Conservation (phyloP, 2,797 vertebrate genomes). For the Enteromius unitaeniatus region DNA sequence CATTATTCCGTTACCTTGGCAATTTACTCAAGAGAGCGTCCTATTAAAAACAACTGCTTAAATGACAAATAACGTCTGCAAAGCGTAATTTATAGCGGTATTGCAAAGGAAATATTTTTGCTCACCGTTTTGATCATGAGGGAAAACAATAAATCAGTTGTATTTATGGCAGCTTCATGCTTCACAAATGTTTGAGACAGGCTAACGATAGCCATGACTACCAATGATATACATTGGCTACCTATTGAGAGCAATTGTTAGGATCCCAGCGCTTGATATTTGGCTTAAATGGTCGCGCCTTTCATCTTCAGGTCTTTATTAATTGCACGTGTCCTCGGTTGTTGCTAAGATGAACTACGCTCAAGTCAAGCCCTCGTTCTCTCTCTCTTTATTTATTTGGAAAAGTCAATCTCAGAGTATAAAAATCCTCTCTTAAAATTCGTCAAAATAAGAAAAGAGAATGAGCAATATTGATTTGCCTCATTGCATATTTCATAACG, state of each 20-base stretch:
- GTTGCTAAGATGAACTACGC: conserved; percentile 51
- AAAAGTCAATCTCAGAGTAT: background rate
- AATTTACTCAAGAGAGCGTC: background rate
- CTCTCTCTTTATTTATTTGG: conserved; percentile 6
- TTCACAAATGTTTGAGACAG: conserved; percentile 33
- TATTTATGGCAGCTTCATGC: conserved; percentile 28
- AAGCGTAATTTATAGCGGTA: conserved; percentile 1
- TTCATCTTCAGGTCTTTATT: conserved; percentile 60
- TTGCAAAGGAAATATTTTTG: background rate
- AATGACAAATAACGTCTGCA: background rate
- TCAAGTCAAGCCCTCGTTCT: background rate
- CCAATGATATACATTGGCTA: conserved; percentile 27
- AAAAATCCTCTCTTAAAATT: background rate
- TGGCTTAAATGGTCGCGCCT: conserved; percentile 32
- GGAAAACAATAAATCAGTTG: conserved; percentile 25
- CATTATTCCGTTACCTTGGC: background rate
- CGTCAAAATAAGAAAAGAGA: background rate
- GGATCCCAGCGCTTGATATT: conserved; percentile 18
- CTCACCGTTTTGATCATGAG: conserved; percentile 31
- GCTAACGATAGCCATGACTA: conserved; percentile 33
- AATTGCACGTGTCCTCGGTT: conserved; percentile 61
- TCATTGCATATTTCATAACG: conserved; percentile 2
- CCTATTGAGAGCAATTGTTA: conserved; percentile 15
- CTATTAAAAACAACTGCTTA: conserved; percentile 6
- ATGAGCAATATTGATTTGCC: conserved; percentile 1